Conservation (phyloP, 2,113 vertebrate genomes). For the Tonatia bakeri region DNA sequence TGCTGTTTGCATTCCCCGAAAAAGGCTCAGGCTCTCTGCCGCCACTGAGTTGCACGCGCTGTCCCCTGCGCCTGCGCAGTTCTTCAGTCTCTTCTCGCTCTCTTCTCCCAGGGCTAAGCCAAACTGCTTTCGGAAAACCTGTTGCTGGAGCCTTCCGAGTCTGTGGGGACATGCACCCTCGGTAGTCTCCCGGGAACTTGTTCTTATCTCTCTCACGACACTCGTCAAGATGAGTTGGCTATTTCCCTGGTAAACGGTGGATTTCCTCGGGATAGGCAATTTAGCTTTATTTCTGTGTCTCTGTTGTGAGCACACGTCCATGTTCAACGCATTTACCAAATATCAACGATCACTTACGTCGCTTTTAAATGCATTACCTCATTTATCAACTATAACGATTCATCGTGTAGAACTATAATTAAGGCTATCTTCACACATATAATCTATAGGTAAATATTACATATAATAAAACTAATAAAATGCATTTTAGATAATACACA, state of each 20-base stretch:
- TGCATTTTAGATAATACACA: not conserved
- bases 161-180: not conserved
- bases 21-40: not conserved
- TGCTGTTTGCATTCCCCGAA: not conserved
- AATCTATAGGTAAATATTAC: not conserved
- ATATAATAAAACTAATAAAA: not conserved
- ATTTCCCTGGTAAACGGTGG: not conserved
- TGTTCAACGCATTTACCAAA: not conserved
- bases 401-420: not conserved
- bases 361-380: not conserved
- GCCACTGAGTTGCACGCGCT: not conserved
- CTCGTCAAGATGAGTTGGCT: not conserved
- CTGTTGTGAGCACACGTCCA: not conserved
- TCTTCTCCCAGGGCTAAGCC: not conserved
- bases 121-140: not conserved
- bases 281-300: not conserved
- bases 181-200: not conserved
- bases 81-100: not conserved
- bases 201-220: not conserved
- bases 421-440: not conserved
- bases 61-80: not conserved
- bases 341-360: not conserved
- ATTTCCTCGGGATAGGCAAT: not conserved
- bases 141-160: not conserved
- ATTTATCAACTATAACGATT: not conserved